These are phyloP conservation scores for Drosophila falleni DNA, from an alignment of 2,888 invertebrate species.

Conservation along the genomic window DNA sequence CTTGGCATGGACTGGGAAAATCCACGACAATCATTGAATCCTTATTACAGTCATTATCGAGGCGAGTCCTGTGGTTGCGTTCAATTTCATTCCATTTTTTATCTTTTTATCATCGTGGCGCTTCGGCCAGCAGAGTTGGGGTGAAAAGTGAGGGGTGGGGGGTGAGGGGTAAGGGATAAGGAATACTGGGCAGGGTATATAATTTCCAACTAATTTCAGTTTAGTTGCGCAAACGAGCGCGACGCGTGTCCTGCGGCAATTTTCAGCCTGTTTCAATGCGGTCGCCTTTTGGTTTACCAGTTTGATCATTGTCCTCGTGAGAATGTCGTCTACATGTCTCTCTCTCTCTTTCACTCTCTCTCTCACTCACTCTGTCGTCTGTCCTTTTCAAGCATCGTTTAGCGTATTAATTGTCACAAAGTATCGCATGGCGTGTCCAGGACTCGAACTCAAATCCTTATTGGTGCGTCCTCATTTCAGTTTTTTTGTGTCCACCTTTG, in stretches of 20 bases:
- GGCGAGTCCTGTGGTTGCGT: conserved; percentile 64
- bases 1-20: conserved; percentile 14
- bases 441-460: conserved; percentile 26
- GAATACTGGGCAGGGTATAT: conserved; percentile 22
- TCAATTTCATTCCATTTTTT: conserved; percentile 70
- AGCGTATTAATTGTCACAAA: conserved; percentile 82
- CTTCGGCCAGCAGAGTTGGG: background rate
- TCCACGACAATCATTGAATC: conserved; percentile 79
- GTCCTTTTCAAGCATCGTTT: conserved; percentile 60
- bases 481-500: conserved; percentile 54
- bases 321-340: conserved; percentile 46
- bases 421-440: conserved; percentile 66
- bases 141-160: background rate
- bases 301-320: conserved; percentile 36
- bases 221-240: conserved; percentile 75
- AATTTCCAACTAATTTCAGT: conserved; percentile 79
- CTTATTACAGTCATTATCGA: conserved; percentile 79
- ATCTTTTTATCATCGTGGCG: conserved; percentile 51
- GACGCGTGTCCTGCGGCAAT: conserved; percentile 82
- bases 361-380: conserved; percentile 25
- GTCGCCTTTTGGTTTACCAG: conserved; percentile 43
- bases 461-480: conserved; percentile 49
- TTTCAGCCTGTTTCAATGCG: conserved; percentile 63
- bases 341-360: conserved; percentile 7
- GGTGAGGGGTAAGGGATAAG: background rate